Base-by-base conservation (phyloP, 2,113 vertebrate species). In the Sturnus vulgaris region DNA sequence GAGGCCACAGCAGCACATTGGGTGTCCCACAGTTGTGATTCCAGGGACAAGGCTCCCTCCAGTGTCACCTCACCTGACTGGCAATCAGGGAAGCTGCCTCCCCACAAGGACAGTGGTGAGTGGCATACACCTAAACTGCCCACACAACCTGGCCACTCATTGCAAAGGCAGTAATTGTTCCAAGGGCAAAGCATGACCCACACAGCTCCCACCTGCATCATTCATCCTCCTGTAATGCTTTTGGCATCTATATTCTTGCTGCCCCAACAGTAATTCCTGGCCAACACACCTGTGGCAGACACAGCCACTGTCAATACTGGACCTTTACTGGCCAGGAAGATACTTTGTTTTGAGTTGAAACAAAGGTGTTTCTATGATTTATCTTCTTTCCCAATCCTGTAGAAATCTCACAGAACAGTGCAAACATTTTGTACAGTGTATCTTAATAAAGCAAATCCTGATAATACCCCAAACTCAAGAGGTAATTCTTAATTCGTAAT, bases 11-110 rank as follows among this genome's bases (percentile, higher is more conserved):
- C 17, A 82, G 31, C 6, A 5, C n/a, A 33, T 0, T 35, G 4
- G 1, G 30, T 52, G 52, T 24, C 17, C 37, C 57, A 50, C 1
- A 4, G 52, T 0, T 28, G 12, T 3, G 1, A 47, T 52, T 91
- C 44, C 11, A 11, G 56, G 61, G 46, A 40, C 46, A 60, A 21
- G 33, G 4, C 50, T 56, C 31, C 31, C 20, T 75, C 47, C 15
- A 18, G 30, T 2, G 1, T 28, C 2, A 7, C 31, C 9, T 84
- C 6, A 8, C 42, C 27, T 25, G 55, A 42, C 69, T 31, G 47
- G 53, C 69, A 49, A 21, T 31, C 31, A 63, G 28, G 24, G 24
- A 53, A 59, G 47, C n/a, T 10, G 44, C 49, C 20, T 82, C 22
- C 21, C 37, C 27, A 35, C 2, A 5, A 40, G 24, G 13, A 50